Percentiles rank a stretch among this genome's conserved stretches.
Evolutionary conservation across 1,140 invertebrate genomes (phyloP).

Genomic region (Formica exsecta): DNA sequence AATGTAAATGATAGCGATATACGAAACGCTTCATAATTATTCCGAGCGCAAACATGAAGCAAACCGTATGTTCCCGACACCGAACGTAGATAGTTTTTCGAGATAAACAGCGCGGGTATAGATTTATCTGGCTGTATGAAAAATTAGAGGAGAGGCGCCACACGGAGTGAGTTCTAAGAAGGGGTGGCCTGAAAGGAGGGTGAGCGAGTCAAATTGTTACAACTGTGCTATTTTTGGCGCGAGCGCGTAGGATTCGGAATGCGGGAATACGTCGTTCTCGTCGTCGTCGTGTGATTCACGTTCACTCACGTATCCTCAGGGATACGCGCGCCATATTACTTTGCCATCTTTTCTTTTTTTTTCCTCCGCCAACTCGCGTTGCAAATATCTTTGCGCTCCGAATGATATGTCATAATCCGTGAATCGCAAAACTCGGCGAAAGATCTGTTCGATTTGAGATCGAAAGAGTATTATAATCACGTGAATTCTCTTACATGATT

Average conservation of each 20-base stretch:
- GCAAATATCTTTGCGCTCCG: constrained; percentile 9
- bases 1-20: not conserved
- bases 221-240: constrained; percentile 67
- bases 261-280: constrained; percentile 34
- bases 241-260: constrained; percentile 46
- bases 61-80: too few relatives aligned
- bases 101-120: constrained; percentile 31
- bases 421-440: not conserved
- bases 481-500: not conserved
- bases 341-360: constrained; percentile 36
- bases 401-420: not conserved
- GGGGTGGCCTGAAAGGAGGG: not conserved
- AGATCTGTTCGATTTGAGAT: not conserved
- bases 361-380: not conserved
- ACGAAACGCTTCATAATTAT: constrained; percentile 15
- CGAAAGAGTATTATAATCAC: not conserved
- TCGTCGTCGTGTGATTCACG: constrained; percentile 45
- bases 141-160: constrained; percentile 41
- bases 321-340: not conserved
- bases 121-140: constrained; percentile 52
- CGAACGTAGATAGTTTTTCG: not conserved
- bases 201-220: constrained; percentile 37
- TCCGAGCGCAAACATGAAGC: not conserved
- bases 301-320: constrained; percentile 29
- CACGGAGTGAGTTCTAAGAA: constrained; percentile 30